These are phyloP conservation scores for Mimas tiliae DNA, from an alignment of 2,888 invertebrate genomes.

Conservation along the genomic window DNA sequence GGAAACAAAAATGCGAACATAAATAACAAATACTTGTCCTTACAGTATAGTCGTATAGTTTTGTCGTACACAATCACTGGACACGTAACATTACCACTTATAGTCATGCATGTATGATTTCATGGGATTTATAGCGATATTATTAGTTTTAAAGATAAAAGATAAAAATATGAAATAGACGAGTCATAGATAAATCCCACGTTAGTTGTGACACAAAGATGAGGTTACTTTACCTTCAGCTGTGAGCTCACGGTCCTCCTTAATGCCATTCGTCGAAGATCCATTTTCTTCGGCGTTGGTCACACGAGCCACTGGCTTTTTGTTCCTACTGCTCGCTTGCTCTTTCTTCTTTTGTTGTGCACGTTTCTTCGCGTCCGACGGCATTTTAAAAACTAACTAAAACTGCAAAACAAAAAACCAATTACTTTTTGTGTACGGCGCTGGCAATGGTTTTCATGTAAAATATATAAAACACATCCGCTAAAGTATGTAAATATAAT, in stretches of 20 bases:
- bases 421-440: constrained; percentile 15
- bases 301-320: constrained; percentile 80
- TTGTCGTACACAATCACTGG: neutral
- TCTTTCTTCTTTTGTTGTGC: constrained; percentile 99
- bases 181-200: neutral
- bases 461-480: neutral
- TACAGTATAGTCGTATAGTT: too few species aligned
- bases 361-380: constrained; percentile 99
- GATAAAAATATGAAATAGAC: neutral
- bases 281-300: constrained; percentile 84
- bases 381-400: constrained; percentile 86
- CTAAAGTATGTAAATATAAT: neutral
- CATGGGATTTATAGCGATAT: neutral
- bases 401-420: constrained; percentile 25
- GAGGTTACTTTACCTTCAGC: constrained; percentile 86
- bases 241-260: constrained; percentile 86
- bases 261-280: constrained; percentile 70
- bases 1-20: too few species aligned
- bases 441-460: neutral
- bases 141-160: neutral
- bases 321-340: constrained; percentile 90
- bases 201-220: neutral
- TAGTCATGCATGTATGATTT: constrained; percentile 1
- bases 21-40: too few species aligned
- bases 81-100: neutral